phyloP scores from a whole-genome alignment of 2,797 vertebrate genomes.

The Thaleichthys pacificus region DNA sequence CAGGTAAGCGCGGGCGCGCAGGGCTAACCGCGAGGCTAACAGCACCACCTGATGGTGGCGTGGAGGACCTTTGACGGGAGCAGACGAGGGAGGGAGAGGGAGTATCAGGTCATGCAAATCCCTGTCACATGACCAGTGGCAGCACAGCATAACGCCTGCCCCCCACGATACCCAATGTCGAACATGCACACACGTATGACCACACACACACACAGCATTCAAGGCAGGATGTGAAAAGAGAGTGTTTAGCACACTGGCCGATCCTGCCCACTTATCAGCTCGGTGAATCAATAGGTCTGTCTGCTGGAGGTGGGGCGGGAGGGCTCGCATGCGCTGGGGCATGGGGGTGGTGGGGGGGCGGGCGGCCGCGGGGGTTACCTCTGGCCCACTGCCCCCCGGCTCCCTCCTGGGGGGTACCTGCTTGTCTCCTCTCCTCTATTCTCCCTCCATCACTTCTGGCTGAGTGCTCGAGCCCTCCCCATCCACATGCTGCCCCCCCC shows the following conservation, averaged over 20 bases:
- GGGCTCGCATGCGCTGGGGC: constrained; percentile 72
- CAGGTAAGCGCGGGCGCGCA: constrained; percentile 16
- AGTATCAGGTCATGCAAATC: background rate
- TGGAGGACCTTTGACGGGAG: constrained; percentile 22
- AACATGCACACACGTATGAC: background rate
- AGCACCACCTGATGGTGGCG: constrained; percentile 59
- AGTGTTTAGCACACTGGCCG: constrained; percentile 83
- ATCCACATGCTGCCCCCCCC: constrained; percentile 37
- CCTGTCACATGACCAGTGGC: constrained; percentile 29
- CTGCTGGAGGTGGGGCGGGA: constrained; percentile 58
- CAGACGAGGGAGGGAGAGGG: constrained; percentile 23
- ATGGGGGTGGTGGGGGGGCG: constrained; percentile 53
- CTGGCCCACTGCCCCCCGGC: constrained; percentile 75
- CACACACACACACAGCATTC: constrained; percentile 49
- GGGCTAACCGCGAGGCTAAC: constrained; percentile 42
- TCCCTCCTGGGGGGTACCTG: constrained; percentile 70
- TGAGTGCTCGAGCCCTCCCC: constrained; percentile 66
- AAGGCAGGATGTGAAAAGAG: constrained; percentile 59
- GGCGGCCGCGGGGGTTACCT: constrained; percentile 76
- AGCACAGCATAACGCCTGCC: constrained; percentile 33
- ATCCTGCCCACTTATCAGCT: constrained; percentile 78
- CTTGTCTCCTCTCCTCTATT: constrained; percentile 51
- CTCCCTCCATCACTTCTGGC: constrained; percentile 74
- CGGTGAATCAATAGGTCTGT: constrained; percentile 90
- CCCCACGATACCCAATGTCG: background rate